Evolutionary conservation across 2,113 vertebrate species (phyloP), one percentile per base, ranked within the genome.

Genomic region (Capreolus pygargus): DNA sequence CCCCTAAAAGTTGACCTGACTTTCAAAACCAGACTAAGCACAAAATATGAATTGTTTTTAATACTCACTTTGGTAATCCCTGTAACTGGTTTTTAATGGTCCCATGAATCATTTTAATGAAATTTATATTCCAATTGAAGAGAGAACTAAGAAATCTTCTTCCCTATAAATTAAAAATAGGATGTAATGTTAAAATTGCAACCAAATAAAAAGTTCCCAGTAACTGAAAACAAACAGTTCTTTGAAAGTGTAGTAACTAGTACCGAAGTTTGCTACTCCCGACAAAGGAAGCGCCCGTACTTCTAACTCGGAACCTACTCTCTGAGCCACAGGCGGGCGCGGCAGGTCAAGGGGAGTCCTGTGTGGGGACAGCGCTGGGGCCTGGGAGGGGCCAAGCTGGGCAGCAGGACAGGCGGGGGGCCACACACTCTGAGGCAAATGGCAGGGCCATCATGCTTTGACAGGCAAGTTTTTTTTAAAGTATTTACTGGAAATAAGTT

Each of bases 61-160:
- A 96, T 58, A 94, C 99, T 98, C 99, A 99, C 99, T 99, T 99
- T 98, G 98, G 99, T 93, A 99, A 99, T 97, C 99, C 99, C 64
- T 99, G 98, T 97, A 99, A 99, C 97, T 99, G 99, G 98, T 99
- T 99, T 99, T 99, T 99, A 98, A 99, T 99, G 95, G 99, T 99
- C 90, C 98, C 99, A 57, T 99, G 99, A 98, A 99, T 99, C 98
- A 99, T 98, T 98, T 98, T 99, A 98, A 99, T 99, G 98, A 99
- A 99, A 92, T 98, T 98, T 83, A 99, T 50, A 84, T 99, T 99
- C 99, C 99, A 99, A 94, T 97, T 99, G 97, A 99, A 99, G 76
- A 99, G 99, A 98, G 99, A 99, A 87, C 99, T 99, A 97, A 99
- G 98, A 98, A 99, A 99, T 97, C 99, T 99, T 98, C 99, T 99